Conservation (phyloP, 2,888 invertebrate species). For the Lamellibrachia columna region DNA sequence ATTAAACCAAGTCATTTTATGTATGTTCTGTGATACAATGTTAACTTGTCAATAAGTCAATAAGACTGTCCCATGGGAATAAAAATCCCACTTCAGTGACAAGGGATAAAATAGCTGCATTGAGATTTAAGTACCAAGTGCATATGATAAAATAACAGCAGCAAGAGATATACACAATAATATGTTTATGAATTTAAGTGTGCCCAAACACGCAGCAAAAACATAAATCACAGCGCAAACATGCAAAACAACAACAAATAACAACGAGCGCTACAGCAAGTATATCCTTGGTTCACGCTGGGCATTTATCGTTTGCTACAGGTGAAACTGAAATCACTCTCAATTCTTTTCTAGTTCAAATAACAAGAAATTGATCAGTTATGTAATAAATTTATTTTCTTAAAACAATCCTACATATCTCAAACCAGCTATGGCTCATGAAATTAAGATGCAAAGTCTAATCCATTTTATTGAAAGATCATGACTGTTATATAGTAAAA, state of each 20-base stretch:
- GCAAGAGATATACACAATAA: background rate
- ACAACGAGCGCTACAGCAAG: background rate
- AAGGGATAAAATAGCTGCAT: too few species aligned
- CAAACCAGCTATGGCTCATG: background rate
- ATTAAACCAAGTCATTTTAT: too few species aligned
- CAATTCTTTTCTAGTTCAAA: background rate
- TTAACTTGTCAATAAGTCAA: background rate
- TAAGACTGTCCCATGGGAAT: background rate
- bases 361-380: background rate
- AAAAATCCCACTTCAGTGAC: background rate
- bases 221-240: background rate
- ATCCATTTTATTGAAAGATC: too few species aligned
- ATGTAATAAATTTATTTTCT: background rate
- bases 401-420: too few species aligned
- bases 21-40: background rate
- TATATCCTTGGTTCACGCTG: background rate
- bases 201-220: background rate
- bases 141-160: background rate
- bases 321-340: background rate
- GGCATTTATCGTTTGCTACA: background rate
- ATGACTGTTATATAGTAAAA: too few species aligned
- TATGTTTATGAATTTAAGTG: background rate
- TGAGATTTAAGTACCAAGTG: too few species aligned
- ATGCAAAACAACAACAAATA: background rate
- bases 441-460: background rate